Evolutionary conservation across 2,797 vertebrate genomes (phyloP).

Genomic region (Champsocephalus esox): DNA sequence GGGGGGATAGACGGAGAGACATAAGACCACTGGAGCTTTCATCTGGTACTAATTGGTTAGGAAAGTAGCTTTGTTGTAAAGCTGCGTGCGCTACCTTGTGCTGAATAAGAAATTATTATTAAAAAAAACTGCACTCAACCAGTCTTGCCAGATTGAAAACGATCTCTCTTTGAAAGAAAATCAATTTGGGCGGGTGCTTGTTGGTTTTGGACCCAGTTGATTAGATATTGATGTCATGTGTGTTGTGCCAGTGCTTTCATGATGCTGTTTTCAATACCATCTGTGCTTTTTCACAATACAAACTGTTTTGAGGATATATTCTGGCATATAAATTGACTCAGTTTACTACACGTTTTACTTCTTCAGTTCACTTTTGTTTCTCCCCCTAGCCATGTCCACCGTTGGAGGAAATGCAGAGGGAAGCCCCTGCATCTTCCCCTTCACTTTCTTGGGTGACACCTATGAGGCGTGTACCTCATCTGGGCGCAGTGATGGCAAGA

Average conservation of each 20-base stretch:
- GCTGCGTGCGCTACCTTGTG: slow-evolving; percentile 34
- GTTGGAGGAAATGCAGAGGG: slow-evolving; percentile 95
- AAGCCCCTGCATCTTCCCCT: slow-evolving; percentile 93
- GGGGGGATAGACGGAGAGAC: slow-evolving; percentile 19
- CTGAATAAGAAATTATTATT: slow-evolving; percentile 37
- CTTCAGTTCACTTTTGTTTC: slow-evolving; percentile 18
- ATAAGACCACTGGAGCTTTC: slow-evolving; percentile 53
- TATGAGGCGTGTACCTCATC: slow-evolving; percentile 92
- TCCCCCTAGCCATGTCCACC: slow-evolving; percentile 91
- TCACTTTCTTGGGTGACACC: slow-evolving; percentile 92
- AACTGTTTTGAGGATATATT: slow-evolving; percentile 24
- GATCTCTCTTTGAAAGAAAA: slow-evolving; percentile 67
- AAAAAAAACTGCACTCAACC: slow-evolving; percentile 24
- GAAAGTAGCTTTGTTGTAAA: slow-evolving; percentile 61
- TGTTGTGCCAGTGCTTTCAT: slow-evolving; percentile 64
- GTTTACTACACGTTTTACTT: neutral
- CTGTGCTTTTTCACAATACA: slow-evolving; percentile 49
- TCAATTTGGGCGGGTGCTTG: slow-evolving; percentile 50
- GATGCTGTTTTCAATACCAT: slow-evolving; percentile 50
- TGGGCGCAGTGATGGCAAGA: slow-evolving; percentile 93
- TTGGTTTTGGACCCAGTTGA: slow-evolving; percentile 58
- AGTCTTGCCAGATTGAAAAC: slow-evolving; percentile 66
- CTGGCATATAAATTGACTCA: slow-evolving; percentile 35
- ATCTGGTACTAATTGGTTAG: slow-evolving; percentile 75
- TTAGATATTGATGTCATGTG: slow-evolving; percentile 64